phyloP scores from a whole-genome alignment of 2,888 invertebrate genomes.

The Euplagia quadripunctaria region DNA sequence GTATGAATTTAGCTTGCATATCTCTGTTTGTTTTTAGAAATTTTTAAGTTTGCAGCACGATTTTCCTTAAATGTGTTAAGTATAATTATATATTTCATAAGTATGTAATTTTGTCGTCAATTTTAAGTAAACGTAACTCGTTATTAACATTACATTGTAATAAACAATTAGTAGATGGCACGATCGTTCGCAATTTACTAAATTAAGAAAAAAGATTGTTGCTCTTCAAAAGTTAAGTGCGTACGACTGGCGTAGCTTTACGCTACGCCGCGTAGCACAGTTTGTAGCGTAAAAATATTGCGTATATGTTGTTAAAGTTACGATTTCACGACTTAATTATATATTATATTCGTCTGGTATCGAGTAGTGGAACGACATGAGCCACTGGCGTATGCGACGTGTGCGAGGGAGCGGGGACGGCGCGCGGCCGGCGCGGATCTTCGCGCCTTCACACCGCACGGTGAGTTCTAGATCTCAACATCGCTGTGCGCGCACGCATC shows the following conservation, averaged over 20 bases:
- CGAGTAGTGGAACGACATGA: constrained; percentile 75
- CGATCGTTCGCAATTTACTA: background rate
- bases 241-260: constrained; percentile 40
- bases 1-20: constrained; percentile 68
- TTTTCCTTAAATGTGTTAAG: constrained; percentile 28
- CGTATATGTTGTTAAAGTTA: constrained; percentile 41
- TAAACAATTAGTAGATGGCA: background rate
- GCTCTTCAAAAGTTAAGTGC: constrained; percentile 1
- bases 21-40: constrained; percentile 16
- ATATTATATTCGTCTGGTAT: constrained; percentile 63
- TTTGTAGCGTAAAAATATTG: constrained; percentile 18
- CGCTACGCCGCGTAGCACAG: constrained; percentile 30
- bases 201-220: background rate
- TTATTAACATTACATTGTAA: constrained; percentile 2
- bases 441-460: constrained; percentile 66
- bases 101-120: constrained; percentile 30
- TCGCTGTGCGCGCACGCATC: constrained; percentile 84
- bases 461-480: constrained; percentile 88
- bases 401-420: constrained; percentile 45
- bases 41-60: constrained; percentile 38
- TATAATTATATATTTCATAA: constrained; percentile 14
- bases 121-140: constrained; percentile 17
- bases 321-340: constrained; percentile 56
- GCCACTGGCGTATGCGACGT: constrained; percentile 44
- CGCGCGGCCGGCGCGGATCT: constrained; percentile 55